Evolutionary conservation across 2,113 vertebrate species (phyloP).

Genomic region (Sinocyclocheilus grahami): DNA sequence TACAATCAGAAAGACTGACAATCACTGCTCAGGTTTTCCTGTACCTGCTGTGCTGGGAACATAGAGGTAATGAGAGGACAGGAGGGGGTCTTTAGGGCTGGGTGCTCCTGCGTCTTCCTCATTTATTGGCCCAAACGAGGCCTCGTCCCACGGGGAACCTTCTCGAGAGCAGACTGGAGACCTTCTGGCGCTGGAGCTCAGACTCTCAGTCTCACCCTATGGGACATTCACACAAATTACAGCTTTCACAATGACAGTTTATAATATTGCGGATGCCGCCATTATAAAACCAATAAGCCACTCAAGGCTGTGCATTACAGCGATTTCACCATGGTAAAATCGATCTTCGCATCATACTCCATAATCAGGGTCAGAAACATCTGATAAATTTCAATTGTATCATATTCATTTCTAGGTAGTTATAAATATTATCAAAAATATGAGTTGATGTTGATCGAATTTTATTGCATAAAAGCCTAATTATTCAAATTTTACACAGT

Average conservation of each 20-base stretch:
- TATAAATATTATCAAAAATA: too few species aligned
- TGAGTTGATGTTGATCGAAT: too few species aligned
- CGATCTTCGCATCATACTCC: too few species aligned
- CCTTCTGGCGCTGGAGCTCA: not conserved
- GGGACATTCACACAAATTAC: not conserved
- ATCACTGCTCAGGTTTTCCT: too few species aligned
- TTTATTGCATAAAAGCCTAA: too few species aligned
- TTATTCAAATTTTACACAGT: too few species aligned
- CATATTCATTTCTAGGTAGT: too few species aligned
- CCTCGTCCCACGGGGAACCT: conserved; percentile 28
- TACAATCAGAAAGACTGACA: not conserved
- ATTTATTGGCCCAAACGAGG: not conserved
- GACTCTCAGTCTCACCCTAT: not conserved
- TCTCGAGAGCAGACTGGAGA: not conserved
- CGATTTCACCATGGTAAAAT: not conserved
- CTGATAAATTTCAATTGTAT: too few species aligned
- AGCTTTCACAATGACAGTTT: not conserved
- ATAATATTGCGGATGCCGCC: not conserved
- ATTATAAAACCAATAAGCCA: not conserved
- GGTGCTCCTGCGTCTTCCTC: conserved; percentile 4
- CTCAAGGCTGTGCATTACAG: not conserved
- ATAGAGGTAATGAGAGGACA: conserved; percentile 81
- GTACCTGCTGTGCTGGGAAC: conserved; percentile 84
- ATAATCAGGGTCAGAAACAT: too few species aligned
- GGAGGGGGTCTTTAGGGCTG: conserved; percentile 62